Base-by-base conservation (phyloP, 2,113 vertebrate species). In the Geococcyx californianus region DNA sequence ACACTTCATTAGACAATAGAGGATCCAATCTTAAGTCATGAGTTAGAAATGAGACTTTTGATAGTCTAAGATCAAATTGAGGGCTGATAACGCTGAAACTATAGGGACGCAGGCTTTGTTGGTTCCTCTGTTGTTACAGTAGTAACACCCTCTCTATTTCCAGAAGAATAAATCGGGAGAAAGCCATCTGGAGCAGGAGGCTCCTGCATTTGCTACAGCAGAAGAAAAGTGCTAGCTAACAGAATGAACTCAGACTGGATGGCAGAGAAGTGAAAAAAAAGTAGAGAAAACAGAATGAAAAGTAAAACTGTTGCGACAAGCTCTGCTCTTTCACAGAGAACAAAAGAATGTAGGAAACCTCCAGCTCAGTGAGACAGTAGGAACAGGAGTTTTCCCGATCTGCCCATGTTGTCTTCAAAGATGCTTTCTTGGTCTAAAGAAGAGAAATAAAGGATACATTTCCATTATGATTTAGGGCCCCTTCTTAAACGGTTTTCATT, bases 401-500 rank as follows among this genome's bases (percentile, higher is more conserved):
- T 74, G 33, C 20, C 42, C 56, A 11, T 49, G 33, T 2, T 64
- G 25, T 33, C 40, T 73, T 40, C 62, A 56, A 6, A 82, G 40
- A 13, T 10, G 16, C 33, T 11, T 77, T 51, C 44, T 19, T 56
- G 74, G 47, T 26, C 42, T 77, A 20, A 66, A 66, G 51, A 52
- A 79, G 7, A 66, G 36, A 52, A 10, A 33, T 16, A n/a, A 3
- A 63, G 34, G 33, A 59, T 40, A 10, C 7, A 49, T 72, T 58
- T 63, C 55, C 51, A 0, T 51, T 42, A 47, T 0, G 0, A 24
- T 11, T 34, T 51, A 68, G 3, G 10, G 17, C 13, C n/a, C 11
- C 7, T 76, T 89, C 45, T 70, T 55, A 36, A 49, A 76, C 44
- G 0, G 3, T 47, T 80, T 66, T 51, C n/a, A 89, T 68, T 90